Conservation (phyloP, 2,113 vertebrate species). For the Coturnix japonica region DNA sequence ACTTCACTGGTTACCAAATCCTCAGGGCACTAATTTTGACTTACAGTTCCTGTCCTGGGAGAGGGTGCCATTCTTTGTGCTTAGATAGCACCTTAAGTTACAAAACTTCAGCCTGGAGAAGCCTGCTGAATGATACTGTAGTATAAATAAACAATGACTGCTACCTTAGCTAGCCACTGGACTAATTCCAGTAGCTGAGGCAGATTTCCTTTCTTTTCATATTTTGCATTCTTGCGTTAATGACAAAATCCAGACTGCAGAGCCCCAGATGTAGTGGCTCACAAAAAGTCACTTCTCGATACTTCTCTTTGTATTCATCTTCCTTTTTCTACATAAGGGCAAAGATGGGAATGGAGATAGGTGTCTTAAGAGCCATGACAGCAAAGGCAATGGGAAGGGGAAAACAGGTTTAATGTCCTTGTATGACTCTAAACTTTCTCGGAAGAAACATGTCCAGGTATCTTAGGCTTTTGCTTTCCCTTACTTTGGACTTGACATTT, state of each 20-base stretch:
- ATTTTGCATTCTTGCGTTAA: neutral
- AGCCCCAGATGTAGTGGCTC: neutral
- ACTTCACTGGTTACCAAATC: neutral
- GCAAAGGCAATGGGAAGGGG: neutral
- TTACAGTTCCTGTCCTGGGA: neutral
- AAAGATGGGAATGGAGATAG: neutral
- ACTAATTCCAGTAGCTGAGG: neutral
- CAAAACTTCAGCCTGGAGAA: neutral
- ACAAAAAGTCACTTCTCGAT: neutral
- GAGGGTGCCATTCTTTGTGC: neutral
- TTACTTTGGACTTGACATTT: neutral
- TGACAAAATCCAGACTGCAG: neutral
- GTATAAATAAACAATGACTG: neutral
- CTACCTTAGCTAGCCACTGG: neutral
- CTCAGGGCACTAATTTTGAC: neutral
- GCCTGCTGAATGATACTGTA: neutral
- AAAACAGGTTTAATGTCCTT: neutral
- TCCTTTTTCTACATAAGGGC: accelerated
- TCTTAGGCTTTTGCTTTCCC: neutral
- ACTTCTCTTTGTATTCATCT: neutral
- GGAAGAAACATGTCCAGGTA: neutral
- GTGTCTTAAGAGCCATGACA: neutral
- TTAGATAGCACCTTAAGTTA: neutral
- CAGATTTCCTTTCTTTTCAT: neutral
- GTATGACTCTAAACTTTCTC: neutral